Conservation (phyloP, 2,113 vertebrate species). For the Scomber colias region DNA sequence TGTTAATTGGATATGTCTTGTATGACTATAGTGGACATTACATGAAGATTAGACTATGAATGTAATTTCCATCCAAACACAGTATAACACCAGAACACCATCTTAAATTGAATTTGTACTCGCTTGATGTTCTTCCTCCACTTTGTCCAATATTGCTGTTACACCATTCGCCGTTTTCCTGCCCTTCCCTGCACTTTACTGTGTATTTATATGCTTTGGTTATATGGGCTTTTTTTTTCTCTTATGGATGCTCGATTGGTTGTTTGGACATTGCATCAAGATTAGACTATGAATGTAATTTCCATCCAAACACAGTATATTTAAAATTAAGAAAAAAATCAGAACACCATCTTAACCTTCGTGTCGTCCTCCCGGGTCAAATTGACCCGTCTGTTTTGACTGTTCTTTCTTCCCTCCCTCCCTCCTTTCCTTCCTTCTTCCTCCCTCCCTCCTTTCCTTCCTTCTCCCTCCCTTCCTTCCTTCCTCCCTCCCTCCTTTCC, state of each 20-base stretch:
- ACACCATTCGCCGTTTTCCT: background rate
- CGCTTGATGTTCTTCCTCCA: background rate
- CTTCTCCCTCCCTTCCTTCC: no score
- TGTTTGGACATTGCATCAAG: no score
- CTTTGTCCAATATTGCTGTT: background rate
- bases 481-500: no score
- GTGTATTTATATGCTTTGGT: background rate
- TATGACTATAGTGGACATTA: background rate
- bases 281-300: no score
- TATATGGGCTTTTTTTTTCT: background rate
- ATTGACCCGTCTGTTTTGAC: no score
- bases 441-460: no score
- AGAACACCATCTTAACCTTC: no score
- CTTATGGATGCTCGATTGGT: background rate
- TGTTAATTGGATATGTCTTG: background rate
- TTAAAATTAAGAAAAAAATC: no score
- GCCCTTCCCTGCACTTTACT: background rate
- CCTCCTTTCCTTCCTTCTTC: no score
- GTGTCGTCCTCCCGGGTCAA: no score
- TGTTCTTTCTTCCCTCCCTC: no score
- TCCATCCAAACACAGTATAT: no score
- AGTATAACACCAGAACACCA: background rate
- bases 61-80: background rate
- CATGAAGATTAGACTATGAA: background rate
- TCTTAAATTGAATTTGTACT: background rate